phyloP scores from a whole-genome alignment of 1,140 invertebrate species.

The Nebria ingens region DNA sequence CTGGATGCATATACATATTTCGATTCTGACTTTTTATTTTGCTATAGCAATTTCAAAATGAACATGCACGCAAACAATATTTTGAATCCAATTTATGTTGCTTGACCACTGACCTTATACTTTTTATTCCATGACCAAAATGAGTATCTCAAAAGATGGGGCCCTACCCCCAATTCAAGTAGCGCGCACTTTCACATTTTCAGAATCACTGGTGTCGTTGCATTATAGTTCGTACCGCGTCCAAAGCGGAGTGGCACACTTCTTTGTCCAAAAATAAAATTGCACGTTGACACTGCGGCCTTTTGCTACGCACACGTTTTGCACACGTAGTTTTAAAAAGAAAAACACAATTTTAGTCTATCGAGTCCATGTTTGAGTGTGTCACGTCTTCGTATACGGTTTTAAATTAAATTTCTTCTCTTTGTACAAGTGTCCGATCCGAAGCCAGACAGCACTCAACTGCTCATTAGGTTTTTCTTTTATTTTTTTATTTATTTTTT shows the following conservation, averaged over 20 bases:
- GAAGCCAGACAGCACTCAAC: no score
- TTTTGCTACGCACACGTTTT: no score
- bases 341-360: no score
- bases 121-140: not conserved
- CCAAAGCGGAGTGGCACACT: not conserved
- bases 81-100: not conserved
- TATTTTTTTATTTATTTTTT: not conserved
- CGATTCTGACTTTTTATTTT: no score
- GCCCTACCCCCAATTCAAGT: no score
- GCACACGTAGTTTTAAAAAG: no score
- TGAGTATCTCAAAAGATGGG: no score
- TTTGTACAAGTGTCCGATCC: not conserved
- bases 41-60: no score
- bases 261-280: not conserved
- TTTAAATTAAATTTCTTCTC: slow-evolving; percentile 6
- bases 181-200: not conserved
- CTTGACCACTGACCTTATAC: not conserved
- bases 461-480: no score
- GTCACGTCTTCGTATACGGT: no score
- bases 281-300: slow-evolving; percentile 7
- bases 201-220: not conserved
- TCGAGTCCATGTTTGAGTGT: no score
- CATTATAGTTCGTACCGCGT: not conserved
- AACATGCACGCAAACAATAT: not conserved
- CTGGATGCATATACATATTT: slow-evolving; percentile 13